Percentiles rank a stretch among this genome's conserved stretches.
Conservation (phyloP, 2,888 invertebrate genomes). For the Limnephilus auricula region DNA sequence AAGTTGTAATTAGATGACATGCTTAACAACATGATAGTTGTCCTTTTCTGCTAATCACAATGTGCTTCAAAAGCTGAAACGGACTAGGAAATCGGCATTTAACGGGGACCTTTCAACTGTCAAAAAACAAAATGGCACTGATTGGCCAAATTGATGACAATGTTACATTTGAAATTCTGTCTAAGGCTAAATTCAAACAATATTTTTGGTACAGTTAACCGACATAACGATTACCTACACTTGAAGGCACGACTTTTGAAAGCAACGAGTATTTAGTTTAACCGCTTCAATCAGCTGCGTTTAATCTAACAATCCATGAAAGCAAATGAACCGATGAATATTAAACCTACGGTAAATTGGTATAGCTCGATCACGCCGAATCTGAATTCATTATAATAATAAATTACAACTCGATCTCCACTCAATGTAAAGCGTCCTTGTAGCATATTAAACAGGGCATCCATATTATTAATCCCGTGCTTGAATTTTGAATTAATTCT, state of each 20-base stretch:
- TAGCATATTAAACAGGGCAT: conserved; percentile 7
- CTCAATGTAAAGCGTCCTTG: conserved; percentile 19
- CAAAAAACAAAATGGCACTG: no score
- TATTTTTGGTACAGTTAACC: not conserved
- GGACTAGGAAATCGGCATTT: no score
- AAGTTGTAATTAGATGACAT: no score
- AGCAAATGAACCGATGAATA: conserved; percentile 24
- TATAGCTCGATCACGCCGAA: conserved; percentile 4
- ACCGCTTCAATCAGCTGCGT: not conserved
- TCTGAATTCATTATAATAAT: not conserved
- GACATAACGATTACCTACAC: not conserved
- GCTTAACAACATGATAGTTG: no score
- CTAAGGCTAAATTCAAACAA: not conserved
- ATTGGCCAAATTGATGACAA: no score
- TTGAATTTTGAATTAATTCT: not conserved
- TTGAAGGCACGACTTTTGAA: not conserved
- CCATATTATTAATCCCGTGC: not conserved
- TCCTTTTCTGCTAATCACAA: no score
- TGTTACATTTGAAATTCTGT: no score
- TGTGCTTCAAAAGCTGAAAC: no score
- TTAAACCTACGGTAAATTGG: not conserved
- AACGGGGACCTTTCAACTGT: no score
- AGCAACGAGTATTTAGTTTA: not conserved
- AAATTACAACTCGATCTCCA: not conserved
- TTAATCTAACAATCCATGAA: conserved; percentile 39